phyloP scores from a whole-genome alignment of 2,113 vertebrate species.

The Varanus salvator region DNA sequence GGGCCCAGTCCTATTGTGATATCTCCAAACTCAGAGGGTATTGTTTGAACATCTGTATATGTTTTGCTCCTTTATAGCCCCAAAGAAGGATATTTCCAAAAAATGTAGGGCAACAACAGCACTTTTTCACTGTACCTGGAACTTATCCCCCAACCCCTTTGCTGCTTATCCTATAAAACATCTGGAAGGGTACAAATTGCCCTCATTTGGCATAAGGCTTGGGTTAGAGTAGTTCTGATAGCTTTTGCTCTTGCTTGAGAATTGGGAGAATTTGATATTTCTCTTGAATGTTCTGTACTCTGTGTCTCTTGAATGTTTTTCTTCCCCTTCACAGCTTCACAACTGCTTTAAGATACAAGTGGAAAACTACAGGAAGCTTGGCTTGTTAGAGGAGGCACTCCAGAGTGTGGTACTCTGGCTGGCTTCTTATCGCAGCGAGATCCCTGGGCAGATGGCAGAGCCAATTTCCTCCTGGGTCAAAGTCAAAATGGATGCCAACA shows the following conservation, averaged over 20 bases:
- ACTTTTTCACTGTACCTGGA: too few species aligned
- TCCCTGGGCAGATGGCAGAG: constrained; percentile 78
- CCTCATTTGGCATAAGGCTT: background rate
- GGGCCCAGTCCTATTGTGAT: too few species aligned
- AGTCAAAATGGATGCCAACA: constrained; percentile 83
- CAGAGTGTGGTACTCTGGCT: constrained; percentile 84
- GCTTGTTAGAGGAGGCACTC: constrained; percentile 76
- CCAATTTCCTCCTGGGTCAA: constrained; percentile 87
- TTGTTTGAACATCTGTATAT: too few species aligned
- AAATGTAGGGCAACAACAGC: too few species aligned
- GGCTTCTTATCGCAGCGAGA: constrained; percentile 67
- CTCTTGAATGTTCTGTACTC: background rate
- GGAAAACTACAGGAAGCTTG: constrained; percentile 82
- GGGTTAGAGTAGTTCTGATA: background rate
- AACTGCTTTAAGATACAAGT: constrained; percentile 83
- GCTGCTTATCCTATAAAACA: too few species aligned
- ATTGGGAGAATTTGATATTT: fast-evolving
- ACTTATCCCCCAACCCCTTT: too few species aligned
- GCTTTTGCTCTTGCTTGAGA: background rate
- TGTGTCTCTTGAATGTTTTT: fast-evolving
- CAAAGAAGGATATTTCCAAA: too few species aligned
- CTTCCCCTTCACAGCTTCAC: constrained; percentile 75
- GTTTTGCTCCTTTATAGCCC: too few species aligned
- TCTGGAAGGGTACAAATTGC: too few species aligned
- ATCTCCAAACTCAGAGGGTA: too few species aligned